Percentiles rank a stretch among this genome's conserved stretches.
Evolutionary conservation across 2,888 invertebrate genomes (phyloP).

Genomic region (Endotricha flammealis): DNA sequence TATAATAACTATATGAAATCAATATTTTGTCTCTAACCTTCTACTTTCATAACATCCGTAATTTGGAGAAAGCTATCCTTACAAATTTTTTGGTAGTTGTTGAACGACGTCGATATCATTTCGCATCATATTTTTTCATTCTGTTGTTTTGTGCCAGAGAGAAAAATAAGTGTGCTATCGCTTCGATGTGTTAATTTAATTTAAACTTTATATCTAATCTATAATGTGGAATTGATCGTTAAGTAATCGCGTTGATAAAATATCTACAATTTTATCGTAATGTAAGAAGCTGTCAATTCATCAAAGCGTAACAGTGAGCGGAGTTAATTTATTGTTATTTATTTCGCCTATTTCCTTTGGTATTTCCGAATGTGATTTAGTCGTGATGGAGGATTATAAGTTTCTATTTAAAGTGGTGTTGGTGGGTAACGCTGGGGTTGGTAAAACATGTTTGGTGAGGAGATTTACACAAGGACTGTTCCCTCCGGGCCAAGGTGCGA

Average conservation of each 20-base stretch:
- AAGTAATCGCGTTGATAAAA: constrained; percentile 45
- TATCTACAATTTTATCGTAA: constrained; percentile 39
- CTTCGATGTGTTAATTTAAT: constrained; percentile 25
- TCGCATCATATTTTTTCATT: constrained; percentile 20
- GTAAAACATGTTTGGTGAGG: constrained; percentile 97
- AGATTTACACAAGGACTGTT: constrained; percentile 98
- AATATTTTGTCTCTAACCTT: constrained; percentile 2
- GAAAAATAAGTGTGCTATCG: too few species aligned
- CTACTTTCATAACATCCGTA: constrained; percentile 11
- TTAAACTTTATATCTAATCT: constrained; percentile 44
- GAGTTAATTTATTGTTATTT: constrained; percentile 36
- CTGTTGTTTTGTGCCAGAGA: constrained; percentile 38
- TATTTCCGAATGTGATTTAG: constrained; percentile 52
- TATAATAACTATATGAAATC: too few species aligned
- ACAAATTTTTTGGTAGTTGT: not conserved
- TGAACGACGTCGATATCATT: constrained; percentile 30
- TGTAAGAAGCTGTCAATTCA: constrained; percentile 47
- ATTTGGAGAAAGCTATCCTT: constrained; percentile 4
- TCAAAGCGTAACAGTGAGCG: constrained; percentile 58
- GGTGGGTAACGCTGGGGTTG: constrained; percentile 98
- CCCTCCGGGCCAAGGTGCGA: constrained; percentile 98
- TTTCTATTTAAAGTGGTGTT: constrained; percentile 99
- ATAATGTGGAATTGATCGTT: constrained; percentile 48
- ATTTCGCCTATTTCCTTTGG: constrained; percentile 19
- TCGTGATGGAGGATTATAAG: constrained; percentile 97